Evolutionary conservation across 2,888 invertebrate genomes (phyloP), one percentile per base, ranked within the genome.

Genomic region (Lasioglossum pauxillum): DNA sequence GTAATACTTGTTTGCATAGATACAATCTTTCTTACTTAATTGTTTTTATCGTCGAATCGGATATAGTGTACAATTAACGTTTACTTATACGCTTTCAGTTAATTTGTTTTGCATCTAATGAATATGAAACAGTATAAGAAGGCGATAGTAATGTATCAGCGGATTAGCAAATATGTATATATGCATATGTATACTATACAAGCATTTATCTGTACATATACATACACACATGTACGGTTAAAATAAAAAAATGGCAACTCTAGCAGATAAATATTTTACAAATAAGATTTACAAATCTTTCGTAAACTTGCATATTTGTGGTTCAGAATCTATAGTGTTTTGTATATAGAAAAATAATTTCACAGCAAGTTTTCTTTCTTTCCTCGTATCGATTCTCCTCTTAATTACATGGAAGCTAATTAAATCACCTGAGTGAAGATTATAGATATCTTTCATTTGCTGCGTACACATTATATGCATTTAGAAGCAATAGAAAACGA

Each of bases 331-430:
- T 76, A 76, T 69, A 76, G 53, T 75, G 76, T 85, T 57, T 83
- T 57, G 75, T 78, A 83, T 60, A 87, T 88, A 89, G 72, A 88
- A 89, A 89, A 88, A 89, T 89, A 89, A 89, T 88, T 83, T 83
- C 31, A 74, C 64, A 84, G 80, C 73, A 83, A 86, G 73, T 49
- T 83, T 46, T 49, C 12, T 53, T 74, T 74, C 23, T 53, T 74
- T 74, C 23, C 41, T 41, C 38, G 10, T 67, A 23, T 81, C 41
- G 60, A 64, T 75, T 44, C 69, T 83, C 49, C 31, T 57, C 67
- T 76, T 57, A 77, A 31, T 74, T 80, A 88, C 74, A 75, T 49
- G 71, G 53, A 53, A 78, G 35, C 71, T 27, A 27, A 75, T 57
- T 57, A 53, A 75, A 75, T 84, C 80, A 82, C n/a, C 74, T 75